Evolutionary conservation across 1,140 invertebrate species (phyloP), one percentile per base, ranked within the genome.

Genomic region (Magallana gigas): DNA sequence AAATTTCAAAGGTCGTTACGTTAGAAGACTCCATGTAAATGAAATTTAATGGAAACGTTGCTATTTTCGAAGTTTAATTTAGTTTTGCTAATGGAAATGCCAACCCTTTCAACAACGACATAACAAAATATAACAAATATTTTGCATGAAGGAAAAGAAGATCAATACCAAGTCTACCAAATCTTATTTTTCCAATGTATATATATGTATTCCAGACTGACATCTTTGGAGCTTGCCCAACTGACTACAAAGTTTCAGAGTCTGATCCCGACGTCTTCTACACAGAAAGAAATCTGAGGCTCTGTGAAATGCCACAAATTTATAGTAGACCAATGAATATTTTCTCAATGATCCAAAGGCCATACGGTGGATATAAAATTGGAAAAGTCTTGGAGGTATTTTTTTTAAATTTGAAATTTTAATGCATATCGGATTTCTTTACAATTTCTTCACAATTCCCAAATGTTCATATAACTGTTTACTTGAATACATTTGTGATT

Each of bases 231-330:
- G 36, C 16, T 14, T 88, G 88, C 80, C 71, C 57, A 18, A 57
- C 64, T 3, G 14, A 60, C 8, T 88, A 88, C 48, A 64, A 1
- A 8, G n/a, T 86, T 16, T 57, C 82, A 57, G 14, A 84, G 7
- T 29, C 71, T 23, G 29, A 12, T 62, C 64, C 83, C 8, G 57
- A 62, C 56, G 76, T 14, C 9, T 48, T 86, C 11, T 62, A 56
- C 9, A 88, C 88, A 16, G 62, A 36, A 8, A 29, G 68, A 48
- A 85, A 88, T 68, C 16, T 88, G 59, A 85, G 85, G 5, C 5
- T 71, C 9, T 88, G 88, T 84, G n/a, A 80, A 2, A 68, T 88
- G 68, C 88, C 88, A 23, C 88, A 88, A 18, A 84, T 86, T 68
- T 86, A 48, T n/a, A 80, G 71, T n/a, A 57, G 59, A 57, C 88